Base-by-base conservation (phyloP, 2,888 invertebrate species). In the Leptopilina drosophilae region DNA sequence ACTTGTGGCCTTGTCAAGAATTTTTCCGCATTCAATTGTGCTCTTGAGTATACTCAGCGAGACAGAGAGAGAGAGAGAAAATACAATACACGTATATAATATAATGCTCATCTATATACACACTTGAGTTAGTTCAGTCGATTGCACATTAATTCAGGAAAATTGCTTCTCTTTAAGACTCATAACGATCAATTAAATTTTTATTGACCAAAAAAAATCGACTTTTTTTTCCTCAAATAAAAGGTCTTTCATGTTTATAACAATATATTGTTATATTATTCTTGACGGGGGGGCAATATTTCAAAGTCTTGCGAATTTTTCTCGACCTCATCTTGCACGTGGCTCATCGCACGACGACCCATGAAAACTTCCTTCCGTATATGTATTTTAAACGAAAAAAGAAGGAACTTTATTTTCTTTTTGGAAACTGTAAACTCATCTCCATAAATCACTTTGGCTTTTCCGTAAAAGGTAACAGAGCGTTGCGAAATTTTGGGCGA, bases 1-100 rank as follows among this genome's bases (percentile, higher is more conserved):
- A 88, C 83, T 87, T 80, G 78, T 85, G 87, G 85, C 88, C 88
- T 89, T 89, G 88, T 86, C 85, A 88, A 85, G 87, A 88, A 89
- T 90, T 89, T 83, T 89, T 89, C 87, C 87, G 87, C 85, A 82
- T 87, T 86, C 87, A 84, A 85, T 88, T 86, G 85, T 85, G 82
- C 83, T 80, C 82, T 77, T 80, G 80, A 80, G 56, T 73, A 56
- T 73, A 73, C 26, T 73, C 42, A 8, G 67, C 4, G 5, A 33
- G 33, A 33, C 8, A 8, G 67, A 59, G 5, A 59, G 69, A 73
- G n/a, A 73, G 73, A 73, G 73, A 73, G 33, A 73, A n/a, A n/a
- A n/a, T 59, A 12, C 12, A 59, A 15, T 33, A 33, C n/a, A 59
- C n/a, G 4, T 49, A 49, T 1, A 11, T 9, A 2, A 49, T 8